These are phyloP conservation scores for Zophobas atratus DNA, from an alignment of 1,140 invertebrate genomes.

Conservation along the genomic window DNA sequence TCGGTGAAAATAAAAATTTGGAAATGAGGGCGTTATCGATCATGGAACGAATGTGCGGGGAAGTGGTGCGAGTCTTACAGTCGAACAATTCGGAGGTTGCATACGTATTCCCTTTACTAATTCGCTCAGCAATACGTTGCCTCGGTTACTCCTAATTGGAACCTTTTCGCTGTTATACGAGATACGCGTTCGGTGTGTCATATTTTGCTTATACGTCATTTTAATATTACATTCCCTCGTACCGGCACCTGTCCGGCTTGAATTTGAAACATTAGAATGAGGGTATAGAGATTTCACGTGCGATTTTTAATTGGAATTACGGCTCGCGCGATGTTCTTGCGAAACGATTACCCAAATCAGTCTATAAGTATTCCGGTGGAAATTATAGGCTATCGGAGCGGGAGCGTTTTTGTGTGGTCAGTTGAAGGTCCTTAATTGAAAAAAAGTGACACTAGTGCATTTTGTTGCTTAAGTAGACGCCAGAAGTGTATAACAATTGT, in stretches of 20 bases:
- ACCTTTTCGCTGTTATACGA: constrained; percentile 57
- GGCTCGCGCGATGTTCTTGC: constrained; percentile 2
- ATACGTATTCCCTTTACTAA: constrained; percentile 54
- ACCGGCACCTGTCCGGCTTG: constrained; percentile 13
- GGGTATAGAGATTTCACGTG: constrained; percentile 18
- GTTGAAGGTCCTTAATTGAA: constrained; percentile 46
- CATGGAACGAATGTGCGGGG: constrained; percentile 20
- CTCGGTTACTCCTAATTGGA: constrained; percentile 59
- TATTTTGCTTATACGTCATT: constrained; percentile 50
- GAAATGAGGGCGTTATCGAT: constrained; percentile 36
- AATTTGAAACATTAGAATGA: constrained; percentile 32
- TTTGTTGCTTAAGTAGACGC: constrained; percentile 45
- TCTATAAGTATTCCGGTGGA: constrained; percentile 6
- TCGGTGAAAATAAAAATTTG: constrained; percentile 8
- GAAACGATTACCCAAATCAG: constrained; percentile 6
- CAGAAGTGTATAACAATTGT: constrained; percentile 47
- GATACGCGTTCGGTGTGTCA: constrained; percentile 50
- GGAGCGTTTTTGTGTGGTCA: constrained; percentile 16
- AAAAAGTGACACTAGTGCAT: constrained; percentile 47
- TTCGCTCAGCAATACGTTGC: constrained; percentile 53
- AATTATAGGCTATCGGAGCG: constrained; percentile 31
- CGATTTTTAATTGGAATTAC: constrained; percentile 41
- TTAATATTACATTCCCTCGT: constrained; percentile 41
- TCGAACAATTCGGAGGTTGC: constrained; percentile 31
- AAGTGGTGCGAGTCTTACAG: constrained; percentile 14